Evolutionary conservation across 23 tunicate species (phyloP).

Genomic region (Phallusia fumigata): DNA sequence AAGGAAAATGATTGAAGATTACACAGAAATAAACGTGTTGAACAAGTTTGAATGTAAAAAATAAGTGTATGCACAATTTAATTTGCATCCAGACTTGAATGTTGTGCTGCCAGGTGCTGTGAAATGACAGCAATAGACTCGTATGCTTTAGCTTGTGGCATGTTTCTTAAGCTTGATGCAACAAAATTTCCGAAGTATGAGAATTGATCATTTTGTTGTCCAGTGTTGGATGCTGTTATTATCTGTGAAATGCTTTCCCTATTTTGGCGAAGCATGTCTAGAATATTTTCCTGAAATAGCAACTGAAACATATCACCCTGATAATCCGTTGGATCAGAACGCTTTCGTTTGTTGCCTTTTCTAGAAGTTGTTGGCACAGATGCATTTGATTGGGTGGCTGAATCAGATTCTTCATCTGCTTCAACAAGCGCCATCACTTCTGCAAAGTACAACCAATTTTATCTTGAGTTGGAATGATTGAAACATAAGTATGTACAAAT

Average conservation of each 20-base stretch:
- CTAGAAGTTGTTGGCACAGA: not conserved
- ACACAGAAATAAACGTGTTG: too few species aligned
- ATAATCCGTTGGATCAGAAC: conserved; percentile 18
- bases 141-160: not conserved
- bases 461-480: not conserved
- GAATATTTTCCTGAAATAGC: conserved; percentile 14
- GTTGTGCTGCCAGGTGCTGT: conserved; percentile 9
- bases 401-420: not conserved
- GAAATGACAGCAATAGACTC: conserved; percentile 17
- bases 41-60: too few species aligned
- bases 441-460: conserved; percentile 13
- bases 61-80: too few species aligned
- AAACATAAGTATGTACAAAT: not conserved
- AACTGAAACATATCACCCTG: conserved; percentile 4
- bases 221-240: not conserved
- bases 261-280: not conserved
- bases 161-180: not conserved
- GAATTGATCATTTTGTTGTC: conserved; percentile 10
- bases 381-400: not conserved
- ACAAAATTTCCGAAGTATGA: not conserved
- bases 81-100: not conserved
- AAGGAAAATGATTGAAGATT: too few species aligned
- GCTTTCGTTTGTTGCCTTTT: conserved; percentile 1
- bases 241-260: not conserved
- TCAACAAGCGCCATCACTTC: conserved; percentile 4